phyloP scores from a whole-genome alignment of 2,113 vertebrate species.

The Ageneiosus marmoratus region DNA sequence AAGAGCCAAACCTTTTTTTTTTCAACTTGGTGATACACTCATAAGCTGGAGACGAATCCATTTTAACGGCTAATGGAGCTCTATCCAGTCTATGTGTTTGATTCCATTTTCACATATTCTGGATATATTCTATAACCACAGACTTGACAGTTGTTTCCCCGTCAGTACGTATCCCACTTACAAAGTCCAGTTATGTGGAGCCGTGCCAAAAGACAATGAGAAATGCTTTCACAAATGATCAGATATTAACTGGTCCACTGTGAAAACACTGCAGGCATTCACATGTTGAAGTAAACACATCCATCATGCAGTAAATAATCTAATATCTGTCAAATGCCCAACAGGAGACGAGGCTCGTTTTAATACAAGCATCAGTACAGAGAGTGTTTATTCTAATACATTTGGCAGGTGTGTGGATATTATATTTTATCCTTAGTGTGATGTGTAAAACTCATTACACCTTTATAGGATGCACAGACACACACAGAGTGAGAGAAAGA shows the following conservation, averaged over 20 bases:
- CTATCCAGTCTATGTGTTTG: background rate
- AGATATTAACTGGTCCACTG: slow-evolving; percentile 48
- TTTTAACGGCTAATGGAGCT: background rate
- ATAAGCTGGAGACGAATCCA: background rate
- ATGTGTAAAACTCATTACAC: slow-evolving; percentile 46
- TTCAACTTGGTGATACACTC: too few relatives aligned
- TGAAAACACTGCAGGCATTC: slow-evolving; percentile 57
- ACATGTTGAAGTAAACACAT: slow-evolving; percentile 67
- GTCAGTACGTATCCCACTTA: background rate
- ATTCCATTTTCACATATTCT: too few relatives aligned
- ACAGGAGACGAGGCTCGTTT: slow-evolving; percentile 51
- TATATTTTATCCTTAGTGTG: slow-evolving; percentile 55
- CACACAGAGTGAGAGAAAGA: slow-evolving; percentile 36
- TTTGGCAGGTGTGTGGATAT: slow-evolving; percentile 46
- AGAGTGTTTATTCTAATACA: slow-evolving; percentile 47
- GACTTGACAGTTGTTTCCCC: background rate
- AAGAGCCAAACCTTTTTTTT: background rate
- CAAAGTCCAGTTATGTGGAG: background rate
- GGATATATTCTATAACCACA: background rate
- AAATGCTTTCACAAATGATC: slow-evolving; percentile 53
- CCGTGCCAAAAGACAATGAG: slow-evolving; percentile 35
- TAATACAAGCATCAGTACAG: slow-evolving; percentile 47
- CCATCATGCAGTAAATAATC: slow-evolving; percentile 67
- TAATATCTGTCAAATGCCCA: slow-evolving; percentile 53
- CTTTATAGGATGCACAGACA: slow-evolving; percentile 20